Percentiles rank a stretch among this genome's conserved stretches.
Evolutionary conservation across 53 echinoderm and acorn worm genomes (phyloP).

Genomic region (Echinometra lucunter): DNA sequence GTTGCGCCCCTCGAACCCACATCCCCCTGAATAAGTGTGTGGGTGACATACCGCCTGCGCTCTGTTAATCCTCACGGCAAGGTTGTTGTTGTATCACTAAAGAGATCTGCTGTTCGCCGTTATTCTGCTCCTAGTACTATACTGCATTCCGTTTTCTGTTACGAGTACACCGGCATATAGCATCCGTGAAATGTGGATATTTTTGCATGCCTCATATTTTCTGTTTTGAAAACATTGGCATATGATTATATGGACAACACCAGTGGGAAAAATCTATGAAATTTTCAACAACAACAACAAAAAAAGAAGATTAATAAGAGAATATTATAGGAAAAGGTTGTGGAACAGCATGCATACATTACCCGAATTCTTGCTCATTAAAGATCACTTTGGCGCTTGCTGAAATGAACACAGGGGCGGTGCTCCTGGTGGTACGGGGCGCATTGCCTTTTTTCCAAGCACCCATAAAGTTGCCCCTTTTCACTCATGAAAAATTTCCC

Average conservation of each 20-base stretch:
- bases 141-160: not conserved
- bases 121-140: not conserved
- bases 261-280: not conserved
- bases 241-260: not conserved
- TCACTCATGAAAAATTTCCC: too few species aligned
- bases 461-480: too few species aligned
- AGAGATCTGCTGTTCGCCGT: not conserved
- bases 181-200: not conserved
- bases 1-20: not conserved
- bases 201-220: not conserved
- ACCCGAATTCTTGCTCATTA: too few species aligned
- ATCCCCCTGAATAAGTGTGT: not conserved
- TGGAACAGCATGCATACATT: too few species aligned
- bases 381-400: too few species aligned
- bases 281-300: too few species aligned
- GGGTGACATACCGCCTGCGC: conserved; percentile 15
- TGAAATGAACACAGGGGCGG: too few species aligned
- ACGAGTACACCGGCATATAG: not conserved
- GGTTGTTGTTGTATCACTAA: not conserved
- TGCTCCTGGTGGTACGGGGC: too few species aligned
- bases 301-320: not conserved
- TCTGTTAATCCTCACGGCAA: not conserved
- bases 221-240: not conserved
- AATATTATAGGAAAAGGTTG: too few species aligned
- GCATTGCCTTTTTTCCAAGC: too few species aligned